Percentiles rank a stretch among this genome's conserved stretches.
phyloP scores from a whole-genome alignment of 2,888 invertebrate genomes.

The Pristionchus japonicus region DNA sequence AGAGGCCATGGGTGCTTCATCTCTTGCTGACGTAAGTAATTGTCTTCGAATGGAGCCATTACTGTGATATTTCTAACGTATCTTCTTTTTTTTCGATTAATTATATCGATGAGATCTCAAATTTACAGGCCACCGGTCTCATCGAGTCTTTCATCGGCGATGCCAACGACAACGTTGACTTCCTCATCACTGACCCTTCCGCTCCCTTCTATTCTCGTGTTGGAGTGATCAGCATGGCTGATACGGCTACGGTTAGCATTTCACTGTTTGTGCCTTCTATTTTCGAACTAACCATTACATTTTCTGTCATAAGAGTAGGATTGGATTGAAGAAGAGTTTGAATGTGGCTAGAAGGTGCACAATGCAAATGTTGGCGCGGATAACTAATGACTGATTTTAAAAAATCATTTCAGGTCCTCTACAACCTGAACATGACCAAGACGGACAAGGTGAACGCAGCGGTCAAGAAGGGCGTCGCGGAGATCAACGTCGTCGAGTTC shows the following conservation, averaged over 20 bases:
- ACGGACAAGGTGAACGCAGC: background rate
- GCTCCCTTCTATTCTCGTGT: background rate
- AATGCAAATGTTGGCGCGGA: no score
- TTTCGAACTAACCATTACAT: no score
- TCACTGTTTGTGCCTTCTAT: no score
- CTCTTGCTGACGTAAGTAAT: background rate
- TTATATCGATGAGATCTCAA: background rate
- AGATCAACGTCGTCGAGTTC: background rate
- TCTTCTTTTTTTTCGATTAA: no score
- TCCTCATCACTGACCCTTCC: background rate
- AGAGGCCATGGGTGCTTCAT: background rate
- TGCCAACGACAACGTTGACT: background rate
- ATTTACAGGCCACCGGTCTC: background rate
- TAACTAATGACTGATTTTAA: no score
- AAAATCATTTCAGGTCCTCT: background rate
- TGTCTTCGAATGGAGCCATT: no score
- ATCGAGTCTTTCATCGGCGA: background rate
- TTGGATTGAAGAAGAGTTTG: no score
- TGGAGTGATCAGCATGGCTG: conserved; percentile 1
- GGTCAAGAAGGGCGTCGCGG: background rate
- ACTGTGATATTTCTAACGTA: no score
- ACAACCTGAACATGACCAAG: background rate
- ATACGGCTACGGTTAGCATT: background rate
- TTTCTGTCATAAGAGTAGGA: no score
- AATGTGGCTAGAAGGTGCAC: no score